Conservation (phyloP, 2,797 vertebrate genomes). For the Manis pentadactyla region DNA sequence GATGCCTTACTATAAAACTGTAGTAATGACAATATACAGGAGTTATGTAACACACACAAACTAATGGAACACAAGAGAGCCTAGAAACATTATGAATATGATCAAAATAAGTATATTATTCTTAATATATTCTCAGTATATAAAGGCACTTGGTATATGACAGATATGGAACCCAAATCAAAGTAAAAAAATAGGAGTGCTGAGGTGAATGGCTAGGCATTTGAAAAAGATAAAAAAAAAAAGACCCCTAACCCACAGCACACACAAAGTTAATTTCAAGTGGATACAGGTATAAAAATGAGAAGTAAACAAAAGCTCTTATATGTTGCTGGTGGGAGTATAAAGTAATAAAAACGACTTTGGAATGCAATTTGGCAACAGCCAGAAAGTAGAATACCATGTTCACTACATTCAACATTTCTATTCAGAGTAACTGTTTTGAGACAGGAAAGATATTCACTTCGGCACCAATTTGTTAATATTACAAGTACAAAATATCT, state of each 20-base stretch:
- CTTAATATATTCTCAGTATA: neutral
- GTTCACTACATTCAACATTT: neutral
- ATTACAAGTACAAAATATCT: neutral
- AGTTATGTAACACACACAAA: neutral
- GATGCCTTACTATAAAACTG: neutral
- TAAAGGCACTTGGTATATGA: neutral
- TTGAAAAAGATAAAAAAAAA: neutral
- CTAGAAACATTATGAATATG: neutral
- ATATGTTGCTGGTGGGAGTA: neutral
- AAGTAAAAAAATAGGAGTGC: neutral
- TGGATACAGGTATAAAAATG: neutral
- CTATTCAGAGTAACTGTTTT: neutral
- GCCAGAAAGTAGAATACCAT: neutral
- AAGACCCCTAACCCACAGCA: neutral
- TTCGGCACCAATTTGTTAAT: neutral
- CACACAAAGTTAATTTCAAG: neutral
- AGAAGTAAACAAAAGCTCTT: neutral
- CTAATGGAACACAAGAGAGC: neutral
- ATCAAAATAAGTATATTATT: neutral
- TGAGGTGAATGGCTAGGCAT: neutral
- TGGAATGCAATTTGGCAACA: neutral
- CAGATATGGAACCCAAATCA: neutral
- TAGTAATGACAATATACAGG: neutral
- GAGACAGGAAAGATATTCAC: neutral
- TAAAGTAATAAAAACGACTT: neutral